Percentiles rank a stretch among this genome's conserved stretches.
phyloP scores from a whole-genome alignment of 2,888 invertebrate species.

The Nephrotoma guestfalica region DNA sequence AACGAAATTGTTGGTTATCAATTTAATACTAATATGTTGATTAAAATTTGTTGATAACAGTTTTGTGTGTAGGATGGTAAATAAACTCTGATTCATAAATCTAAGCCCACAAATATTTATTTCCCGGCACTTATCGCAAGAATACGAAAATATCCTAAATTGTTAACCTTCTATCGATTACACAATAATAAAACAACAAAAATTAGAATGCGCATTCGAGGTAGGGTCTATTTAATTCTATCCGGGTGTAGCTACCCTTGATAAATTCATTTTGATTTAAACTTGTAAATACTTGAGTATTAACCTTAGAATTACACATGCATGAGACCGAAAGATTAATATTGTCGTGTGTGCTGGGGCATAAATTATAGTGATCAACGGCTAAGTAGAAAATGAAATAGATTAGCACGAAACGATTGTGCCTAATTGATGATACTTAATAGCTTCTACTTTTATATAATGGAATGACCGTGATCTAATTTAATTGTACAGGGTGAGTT shows the following conservation, averaged over 20 bases:
- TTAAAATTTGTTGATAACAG: no score
- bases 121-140: no score
- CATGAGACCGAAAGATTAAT: not conserved
- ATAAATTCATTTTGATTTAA: not conserved
- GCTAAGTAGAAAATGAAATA: not conserved
- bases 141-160: not conserved
- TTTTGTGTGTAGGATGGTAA: not conserved
- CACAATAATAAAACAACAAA: not conserved
- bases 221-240: not conserved
- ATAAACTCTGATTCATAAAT: not conserved
- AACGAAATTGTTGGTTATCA: not conserved
- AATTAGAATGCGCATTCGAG: not conserved
- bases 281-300: not conserved
- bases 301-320: not conserved
- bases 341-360: not conserved
- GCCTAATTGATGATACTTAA: not conserved
- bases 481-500: no score
- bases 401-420: not conserved
- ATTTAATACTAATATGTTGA: no score
- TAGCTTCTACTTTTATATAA: not conserved
- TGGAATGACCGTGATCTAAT: not conserved
- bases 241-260: not conserved
- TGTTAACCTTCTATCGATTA: not conserved
- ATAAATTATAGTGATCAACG: not conserved
- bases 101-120: not conserved